phyloP scores from a whole-genome alignment of 2,888 invertebrate species.

The Chesias legatella region DNA sequence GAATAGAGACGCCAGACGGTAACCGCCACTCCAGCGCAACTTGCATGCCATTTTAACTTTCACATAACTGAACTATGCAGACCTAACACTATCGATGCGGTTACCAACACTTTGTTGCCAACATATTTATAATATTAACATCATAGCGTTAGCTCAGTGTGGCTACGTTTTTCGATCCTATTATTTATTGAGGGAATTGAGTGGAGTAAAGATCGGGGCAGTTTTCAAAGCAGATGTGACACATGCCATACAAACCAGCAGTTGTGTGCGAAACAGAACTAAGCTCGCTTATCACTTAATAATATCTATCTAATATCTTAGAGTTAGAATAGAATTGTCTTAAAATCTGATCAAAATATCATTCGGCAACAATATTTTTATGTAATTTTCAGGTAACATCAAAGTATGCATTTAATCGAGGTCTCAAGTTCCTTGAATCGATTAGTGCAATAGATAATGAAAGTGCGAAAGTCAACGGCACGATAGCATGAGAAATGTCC shows the following conservation, averaged over 20 bases:
- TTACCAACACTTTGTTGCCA: slow-evolving; percentile 19
- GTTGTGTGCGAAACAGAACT: no score
- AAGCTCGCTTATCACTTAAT: no score
- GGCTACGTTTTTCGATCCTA: no score
- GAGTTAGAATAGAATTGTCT: no score
- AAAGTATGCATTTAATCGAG: slow-evolving; percentile 49
- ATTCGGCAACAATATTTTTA: no score
- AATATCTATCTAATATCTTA: no score
- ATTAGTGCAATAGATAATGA: slow-evolving; percentile 73
- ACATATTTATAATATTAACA: slow-evolving; percentile 19
- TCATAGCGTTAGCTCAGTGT: slow-evolving; percentile 42
- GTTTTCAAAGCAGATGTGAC: no score
- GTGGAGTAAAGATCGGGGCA: no score
- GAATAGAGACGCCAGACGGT: slow-evolving; percentile 72
- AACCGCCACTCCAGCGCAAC: slow-evolving; percentile 66
- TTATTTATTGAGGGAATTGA: no score
- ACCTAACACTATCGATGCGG: slow-evolving; percentile 45
- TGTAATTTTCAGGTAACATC: no score
- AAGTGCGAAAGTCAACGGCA: slow-evolving; percentile 71
- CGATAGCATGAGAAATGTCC: slow-evolving; percentile 74
- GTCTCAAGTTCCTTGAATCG: slow-evolving; percentile 46
- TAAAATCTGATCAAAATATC: no score
- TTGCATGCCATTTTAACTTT: slow-evolving; percentile 64
- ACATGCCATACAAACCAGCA: no score
- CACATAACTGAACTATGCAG: slow-evolving; percentile 53